Conservation (phyloP, 1,140 invertebrate species). For the Lamellibrachia luymesi region DNA sequence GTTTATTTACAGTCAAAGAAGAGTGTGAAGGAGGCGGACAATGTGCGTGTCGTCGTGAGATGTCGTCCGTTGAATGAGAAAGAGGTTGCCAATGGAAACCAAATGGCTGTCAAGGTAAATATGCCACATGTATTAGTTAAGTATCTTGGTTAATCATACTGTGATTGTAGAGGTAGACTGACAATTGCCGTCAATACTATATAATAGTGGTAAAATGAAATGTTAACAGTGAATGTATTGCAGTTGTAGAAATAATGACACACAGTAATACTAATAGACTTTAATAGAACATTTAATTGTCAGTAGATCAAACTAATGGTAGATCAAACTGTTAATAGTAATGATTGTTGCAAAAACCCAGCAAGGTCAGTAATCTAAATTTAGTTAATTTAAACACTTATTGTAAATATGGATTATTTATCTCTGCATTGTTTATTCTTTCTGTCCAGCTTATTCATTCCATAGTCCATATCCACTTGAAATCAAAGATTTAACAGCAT, state of each 20-base stretch:
- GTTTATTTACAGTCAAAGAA: background rate
- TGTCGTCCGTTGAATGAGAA: constrained; percentile 85
- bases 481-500: constrained; percentile 18
- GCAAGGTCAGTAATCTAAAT: background rate
- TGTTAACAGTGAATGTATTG: background rate
- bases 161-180: background rate
- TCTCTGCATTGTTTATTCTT: background rate
- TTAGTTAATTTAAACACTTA: background rate
- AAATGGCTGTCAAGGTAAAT: constrained; percentile 54
- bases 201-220: background rate
- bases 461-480: background rate
- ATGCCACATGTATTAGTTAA: background rate
- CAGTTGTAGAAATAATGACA: background rate
- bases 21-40: constrained; percentile 58
- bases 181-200: background rate
- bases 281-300: too few species aligned
- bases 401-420: background rate
- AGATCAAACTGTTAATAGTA: too few species aligned
- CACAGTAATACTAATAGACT: background rate
- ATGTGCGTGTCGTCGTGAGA: constrained; percentile 85
- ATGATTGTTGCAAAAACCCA: background rate
- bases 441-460: background rate
- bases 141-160: background rate
- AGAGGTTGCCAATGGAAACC: constrained; percentile 72
- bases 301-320: too few species aligned